Conservation (phyloP, 2,888 invertebrate genomes). For the Prosapia bicincta region DNA sequence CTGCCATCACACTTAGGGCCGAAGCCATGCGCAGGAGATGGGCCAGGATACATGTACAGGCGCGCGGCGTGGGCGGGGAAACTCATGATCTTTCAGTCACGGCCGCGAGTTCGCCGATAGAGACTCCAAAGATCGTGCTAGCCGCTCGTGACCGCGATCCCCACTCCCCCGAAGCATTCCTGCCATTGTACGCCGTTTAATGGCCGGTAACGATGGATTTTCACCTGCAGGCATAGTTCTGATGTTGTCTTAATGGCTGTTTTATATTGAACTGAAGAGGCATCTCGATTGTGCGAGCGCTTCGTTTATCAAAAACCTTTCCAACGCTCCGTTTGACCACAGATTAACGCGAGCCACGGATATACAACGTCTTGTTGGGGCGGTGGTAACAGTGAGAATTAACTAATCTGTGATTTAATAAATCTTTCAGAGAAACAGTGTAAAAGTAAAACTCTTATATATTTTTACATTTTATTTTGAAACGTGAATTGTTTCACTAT, state of each 20-base stretch:
- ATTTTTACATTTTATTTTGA: no score
- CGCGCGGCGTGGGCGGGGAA: neutral
- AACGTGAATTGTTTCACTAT: no score
- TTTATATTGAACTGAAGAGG: neutral
- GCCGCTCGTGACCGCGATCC: neutral
- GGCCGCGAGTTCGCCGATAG: neutral
- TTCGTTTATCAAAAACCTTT: neutral
- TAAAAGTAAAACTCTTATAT: no score
- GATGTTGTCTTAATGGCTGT: neutral
- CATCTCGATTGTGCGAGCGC: neutral
- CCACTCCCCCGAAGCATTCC: neutral
- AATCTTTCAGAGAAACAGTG: no score
- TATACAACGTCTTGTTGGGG: no score
- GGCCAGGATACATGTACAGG: neutral
- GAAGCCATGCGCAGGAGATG: neutral
- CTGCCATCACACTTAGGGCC: neutral
- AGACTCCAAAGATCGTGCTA: neutral
- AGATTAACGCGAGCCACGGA: no score
- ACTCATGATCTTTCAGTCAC: neutral
- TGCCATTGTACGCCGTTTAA: neutral
- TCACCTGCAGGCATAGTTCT: conserved; percentile 1
- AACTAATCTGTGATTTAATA: no score
- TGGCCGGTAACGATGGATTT: conserved; percentile 2
- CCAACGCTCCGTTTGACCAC: neutral
- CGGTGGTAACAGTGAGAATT: no score